phyloP scores from a whole-genome alignment of 2,888 invertebrate species.

The Cosmia trapezina region DNA sequence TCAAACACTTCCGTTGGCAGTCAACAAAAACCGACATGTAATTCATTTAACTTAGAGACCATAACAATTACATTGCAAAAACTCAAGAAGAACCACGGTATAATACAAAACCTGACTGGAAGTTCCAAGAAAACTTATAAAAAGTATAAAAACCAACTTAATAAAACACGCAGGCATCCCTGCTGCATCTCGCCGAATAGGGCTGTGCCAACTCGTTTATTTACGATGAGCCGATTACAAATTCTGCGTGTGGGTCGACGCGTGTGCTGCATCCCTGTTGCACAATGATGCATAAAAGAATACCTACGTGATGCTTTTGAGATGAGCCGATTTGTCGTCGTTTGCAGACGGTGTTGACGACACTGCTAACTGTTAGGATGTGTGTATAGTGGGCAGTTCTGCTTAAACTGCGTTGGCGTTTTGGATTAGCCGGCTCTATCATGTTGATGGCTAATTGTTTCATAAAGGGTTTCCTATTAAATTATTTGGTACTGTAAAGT shows the following conservation, averaged over 20 bases:
- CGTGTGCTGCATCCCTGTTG: conserved; percentile 74
- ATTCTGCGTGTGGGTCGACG: conserved; percentile 67
- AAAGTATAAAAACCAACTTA: conserved; percentile 35
- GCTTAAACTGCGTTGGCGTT: background rate
- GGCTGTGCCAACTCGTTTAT: conserved; percentile 66
- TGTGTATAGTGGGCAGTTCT: conserved; percentile 22
- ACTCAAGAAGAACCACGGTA: conserved; percentile 27
- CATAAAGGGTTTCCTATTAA: background rate
- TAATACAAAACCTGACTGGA: conserved; percentile 48
- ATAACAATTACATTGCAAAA: conserved; percentile 53
- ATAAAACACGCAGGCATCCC: conserved; percentile 59
- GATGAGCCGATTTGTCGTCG: conserved; percentile 75
- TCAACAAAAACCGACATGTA: conserved; percentile 18
- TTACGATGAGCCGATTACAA: conserved; percentile 65
- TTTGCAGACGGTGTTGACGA: conserved; percentile 47
- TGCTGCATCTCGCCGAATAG: conserved; percentile 58
- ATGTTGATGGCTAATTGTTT: background rate
- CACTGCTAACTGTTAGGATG: conserved; percentile 38
- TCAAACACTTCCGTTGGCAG: conserved; percentile 29
- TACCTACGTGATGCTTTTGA: conserved; percentile 77
- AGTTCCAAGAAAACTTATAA: conserved; percentile 53
- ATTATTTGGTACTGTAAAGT: background rate
- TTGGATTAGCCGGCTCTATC: background rate
- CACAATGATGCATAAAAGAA: conserved; percentile 73
- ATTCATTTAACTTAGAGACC: conserved; percentile 40